Evolutionary conservation across 2,888 invertebrate species (phyloP).

Genomic region (Drosophila buzzatii): DNA sequence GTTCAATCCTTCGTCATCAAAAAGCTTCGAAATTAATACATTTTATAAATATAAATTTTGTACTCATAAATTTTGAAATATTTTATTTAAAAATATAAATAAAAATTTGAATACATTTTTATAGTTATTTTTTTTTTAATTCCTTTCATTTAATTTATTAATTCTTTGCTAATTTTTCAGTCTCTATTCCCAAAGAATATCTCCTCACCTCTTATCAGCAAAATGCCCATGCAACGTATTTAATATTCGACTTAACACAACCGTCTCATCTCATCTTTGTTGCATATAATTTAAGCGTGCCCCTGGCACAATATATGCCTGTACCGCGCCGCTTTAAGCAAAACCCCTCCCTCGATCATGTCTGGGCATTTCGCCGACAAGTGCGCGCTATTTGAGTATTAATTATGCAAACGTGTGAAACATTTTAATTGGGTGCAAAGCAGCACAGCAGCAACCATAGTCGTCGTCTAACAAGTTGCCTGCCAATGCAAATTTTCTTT

Average conservation of each 20-base stretch:
- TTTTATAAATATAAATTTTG: too few species aligned
- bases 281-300: conserved; percentile 46
- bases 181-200: background rate
- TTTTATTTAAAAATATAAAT: background rate
- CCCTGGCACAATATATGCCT: conserved; percentile 23
- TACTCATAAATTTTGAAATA: too few species aligned
- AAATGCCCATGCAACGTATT: background rate
- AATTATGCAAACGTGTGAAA: conserved; percentile 85
- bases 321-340: background rate
- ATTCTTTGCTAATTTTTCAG: too few species aligned
- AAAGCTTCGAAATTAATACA: too few species aligned
- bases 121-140: background rate
- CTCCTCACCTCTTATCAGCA: background rate
- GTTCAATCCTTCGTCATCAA: too few species aligned
- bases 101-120: background rate
- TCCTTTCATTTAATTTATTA: background rate
- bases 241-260: background rate
- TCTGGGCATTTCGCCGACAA: conserved; percentile 65
- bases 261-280: conserved; percentile 27
- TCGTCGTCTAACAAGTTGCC: conserved; percentile 54
- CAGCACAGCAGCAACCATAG: conserved; percentile 38
- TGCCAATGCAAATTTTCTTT: conserved; percentile 76
- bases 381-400: conserved; percentile 83
- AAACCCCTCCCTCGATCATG: conserved; percentile 7
- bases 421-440: conserved; percentile 84